A percentile compares a stretch with the other conserved stretches of the same genome.
Conservation (phyloP, 2,797 vertebrate species). For the Mastacembelus armatus region DNA sequence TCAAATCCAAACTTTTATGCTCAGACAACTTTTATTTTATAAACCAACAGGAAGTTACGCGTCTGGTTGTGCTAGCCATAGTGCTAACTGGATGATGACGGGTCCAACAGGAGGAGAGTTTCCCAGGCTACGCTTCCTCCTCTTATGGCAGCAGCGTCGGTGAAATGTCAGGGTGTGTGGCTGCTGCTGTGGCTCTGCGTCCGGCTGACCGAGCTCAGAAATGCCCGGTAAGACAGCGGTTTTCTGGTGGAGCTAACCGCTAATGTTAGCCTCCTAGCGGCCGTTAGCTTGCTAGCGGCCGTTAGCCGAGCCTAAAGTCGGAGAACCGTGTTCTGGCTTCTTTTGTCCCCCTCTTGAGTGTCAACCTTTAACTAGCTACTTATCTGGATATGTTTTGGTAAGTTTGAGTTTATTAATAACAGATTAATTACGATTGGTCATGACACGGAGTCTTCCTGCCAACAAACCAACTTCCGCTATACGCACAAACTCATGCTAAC, state of each 20-base stretch:
- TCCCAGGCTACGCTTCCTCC: neutral
- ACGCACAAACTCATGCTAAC: neutral
- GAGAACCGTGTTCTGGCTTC: neutral
- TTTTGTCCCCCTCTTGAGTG: neutral
- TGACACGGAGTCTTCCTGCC: neutral
- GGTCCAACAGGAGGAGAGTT: constrained; percentile 7
- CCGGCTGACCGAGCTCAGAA: constrained; percentile 39
- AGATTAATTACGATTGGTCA: too few relatives aligned
- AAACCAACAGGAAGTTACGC: neutral
- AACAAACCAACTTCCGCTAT: neutral
- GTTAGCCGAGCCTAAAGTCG: neutral
- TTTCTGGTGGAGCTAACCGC: neutral
- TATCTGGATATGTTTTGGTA: accelerated
- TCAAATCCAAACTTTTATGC: too few relatives aligned
- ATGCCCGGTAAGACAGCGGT: constrained; percentile 69
- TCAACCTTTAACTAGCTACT: too few relatives aligned
- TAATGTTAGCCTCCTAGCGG: constrained; percentile 20
- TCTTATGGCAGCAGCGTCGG: constrained; percentile 69
- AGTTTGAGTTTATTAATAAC: accelerated
- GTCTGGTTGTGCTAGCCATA: accelerated
- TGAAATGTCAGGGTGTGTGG: constrained; percentile 45
- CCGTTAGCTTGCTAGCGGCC: constrained; percentile 39
- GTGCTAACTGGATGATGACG: constrained; percentile 16
- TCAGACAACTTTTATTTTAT: constrained; percentile 45
- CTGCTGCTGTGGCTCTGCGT: constrained; percentile 60